A percentile compares a stretch with the other conserved stretches of the same genome.
Evolutionary conservation across 2,888 invertebrate species (phyloP).

Genomic region (Dryococelus australis): DNA sequence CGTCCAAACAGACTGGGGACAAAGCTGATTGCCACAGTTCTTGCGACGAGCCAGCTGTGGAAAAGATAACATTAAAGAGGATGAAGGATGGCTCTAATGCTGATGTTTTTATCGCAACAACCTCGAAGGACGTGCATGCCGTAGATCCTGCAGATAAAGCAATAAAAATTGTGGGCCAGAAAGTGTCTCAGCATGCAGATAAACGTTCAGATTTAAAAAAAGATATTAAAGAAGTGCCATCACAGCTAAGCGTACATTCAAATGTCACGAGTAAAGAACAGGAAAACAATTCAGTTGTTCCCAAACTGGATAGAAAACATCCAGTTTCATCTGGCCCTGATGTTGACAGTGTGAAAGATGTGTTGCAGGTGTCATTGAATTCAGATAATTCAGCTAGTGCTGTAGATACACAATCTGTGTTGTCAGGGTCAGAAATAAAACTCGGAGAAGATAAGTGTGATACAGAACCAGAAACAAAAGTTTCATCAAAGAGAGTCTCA

Average conservation of each 20-base stretch:
- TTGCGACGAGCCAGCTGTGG: conserved; percentile 30
- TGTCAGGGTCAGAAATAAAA: background rate
- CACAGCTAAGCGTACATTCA: background rate
- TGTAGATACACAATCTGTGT: background rate
- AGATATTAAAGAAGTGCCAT: background rate
- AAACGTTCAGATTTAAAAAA: background rate
- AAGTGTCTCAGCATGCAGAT: background rate
- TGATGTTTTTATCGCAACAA: conserved; percentile 20
- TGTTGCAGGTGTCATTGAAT: background rate
- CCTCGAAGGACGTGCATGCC: background rate
- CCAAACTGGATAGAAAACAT: background rate
- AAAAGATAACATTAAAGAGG: conserved; percentile 42
- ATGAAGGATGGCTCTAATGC: conserved; percentile 34
- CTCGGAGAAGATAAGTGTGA: background rate
- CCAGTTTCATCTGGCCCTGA: background rate
- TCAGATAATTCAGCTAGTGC: background rate
- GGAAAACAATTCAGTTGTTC: background rate
- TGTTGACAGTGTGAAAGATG: background rate
- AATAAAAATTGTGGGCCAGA: background rate
- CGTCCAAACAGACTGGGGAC: conserved; percentile 30
- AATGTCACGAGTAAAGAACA: background rate
- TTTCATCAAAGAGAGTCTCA: background rate
- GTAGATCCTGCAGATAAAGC: background rate
- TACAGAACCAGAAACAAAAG: background rate
- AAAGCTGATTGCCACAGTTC: background rate